Conservation (phyloP, 2,797 vertebrate species). For the Diplodus puntazzo region DNA sequence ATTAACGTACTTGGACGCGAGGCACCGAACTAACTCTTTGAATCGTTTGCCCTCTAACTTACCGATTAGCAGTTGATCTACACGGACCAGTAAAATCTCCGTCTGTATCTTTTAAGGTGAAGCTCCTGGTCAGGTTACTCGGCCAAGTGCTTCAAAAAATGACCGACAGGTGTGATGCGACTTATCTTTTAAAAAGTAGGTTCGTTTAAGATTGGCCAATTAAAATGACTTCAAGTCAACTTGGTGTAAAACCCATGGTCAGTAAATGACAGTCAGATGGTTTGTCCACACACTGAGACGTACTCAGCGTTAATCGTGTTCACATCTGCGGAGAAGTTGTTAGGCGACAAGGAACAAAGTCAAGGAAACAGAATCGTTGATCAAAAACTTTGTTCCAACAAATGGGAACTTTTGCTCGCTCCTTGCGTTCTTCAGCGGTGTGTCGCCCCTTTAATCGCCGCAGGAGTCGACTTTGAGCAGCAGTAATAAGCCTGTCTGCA, state of each 20-base stretch:
- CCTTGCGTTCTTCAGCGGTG: slow-evolving; percentile 2
- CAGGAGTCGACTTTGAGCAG: slow-evolving; percentile 35
- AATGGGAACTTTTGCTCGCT: slow-evolving; percentile 19
- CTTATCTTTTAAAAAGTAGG: too few relatives aligned
- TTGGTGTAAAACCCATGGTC: too few relatives aligned
- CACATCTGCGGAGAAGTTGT: slow-evolving; percentile 17
- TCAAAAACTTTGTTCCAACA: slow-evolving; percentile 35
- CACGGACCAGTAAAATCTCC: too few relatives aligned
- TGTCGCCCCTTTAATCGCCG: neutral
- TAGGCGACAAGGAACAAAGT: slow-evolving; percentile 29
- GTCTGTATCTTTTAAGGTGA: neutral
- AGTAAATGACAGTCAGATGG: neutral
- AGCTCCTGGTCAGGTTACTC: too few relatives aligned
- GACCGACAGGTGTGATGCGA: too few relatives aligned
- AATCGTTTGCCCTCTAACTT: too few relatives aligned
- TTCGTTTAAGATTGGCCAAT: too few relatives aligned
- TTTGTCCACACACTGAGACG: neutral
- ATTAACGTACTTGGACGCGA: too few relatives aligned
- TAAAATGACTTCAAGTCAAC: too few relatives aligned
- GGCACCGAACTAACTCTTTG: too few relatives aligned
- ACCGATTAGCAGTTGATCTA: too few relatives aligned
- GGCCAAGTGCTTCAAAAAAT: too few relatives aligned
- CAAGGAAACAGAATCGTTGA: slow-evolving; percentile 36
- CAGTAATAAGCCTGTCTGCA: slow-evolving; percentile 45
- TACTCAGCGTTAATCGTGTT: neutral